Evolutionary conservation across 2,888 invertebrate species (phyloP), one percentile per base, ranked within the genome.

Genomic region (Mamestra brassicae): DNA sequence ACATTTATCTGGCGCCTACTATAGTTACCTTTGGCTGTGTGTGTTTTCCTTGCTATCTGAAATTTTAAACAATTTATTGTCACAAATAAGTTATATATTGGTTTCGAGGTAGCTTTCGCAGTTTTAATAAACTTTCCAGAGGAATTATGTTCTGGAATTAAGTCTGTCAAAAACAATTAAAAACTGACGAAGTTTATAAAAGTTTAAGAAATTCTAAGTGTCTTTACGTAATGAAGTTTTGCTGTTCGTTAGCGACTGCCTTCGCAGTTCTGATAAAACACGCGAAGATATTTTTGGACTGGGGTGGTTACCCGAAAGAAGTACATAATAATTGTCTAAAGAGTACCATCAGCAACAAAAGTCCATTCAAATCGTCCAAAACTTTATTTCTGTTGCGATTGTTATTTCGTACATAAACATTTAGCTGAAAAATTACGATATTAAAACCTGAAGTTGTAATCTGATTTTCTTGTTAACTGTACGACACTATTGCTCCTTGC

Each of bases 91-190:
- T 69, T 4, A 42, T 69, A 38, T 54, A 65, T 47, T 42, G 34
- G 50, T 55, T 10, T 69, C 17, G 15, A 38, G 11, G 1, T 10
- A 17, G 73, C 17, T 70, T 70, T 70, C 17, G 0, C 70, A 11
- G 15, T 62, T 62, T 52, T 45, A 26, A 78, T 70, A 50, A 52
- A 17, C 42, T 50, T 78, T 38, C 50, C 1, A 36, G 55, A 26
- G 36, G 13, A 62, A 62, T 76, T 78, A 57, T 70, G 7, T 45
- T 55, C 17, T 62, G 36, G 13, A 69, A 62, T 78, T 57, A 57
- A 45, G 26, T 62, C 71, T 70, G 61, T 78, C 76, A 62, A 78
- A 78, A 76, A 62, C 71, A 70, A 62, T 76, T 70, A n/a, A 78
- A 76, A 78, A 57, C 26, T 57, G 78, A 55, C 54, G 8, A 72